phyloP scores from a whole-genome alignment of 2,113 vertebrate genomes.

The Amazona vittata region DNA sequence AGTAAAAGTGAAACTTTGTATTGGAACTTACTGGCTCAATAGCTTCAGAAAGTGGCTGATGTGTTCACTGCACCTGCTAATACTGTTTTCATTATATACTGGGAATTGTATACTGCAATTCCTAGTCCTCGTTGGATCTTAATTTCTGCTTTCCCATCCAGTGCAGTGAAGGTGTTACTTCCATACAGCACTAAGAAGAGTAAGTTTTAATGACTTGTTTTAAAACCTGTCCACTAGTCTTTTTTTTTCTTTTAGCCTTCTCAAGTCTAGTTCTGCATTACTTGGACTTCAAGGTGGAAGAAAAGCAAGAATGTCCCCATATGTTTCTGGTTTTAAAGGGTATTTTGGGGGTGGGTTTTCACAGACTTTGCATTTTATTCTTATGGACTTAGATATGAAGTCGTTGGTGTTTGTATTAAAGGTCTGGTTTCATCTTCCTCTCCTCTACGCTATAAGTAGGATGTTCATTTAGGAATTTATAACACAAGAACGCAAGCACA shows the following conservation, averaged over 20 bases:
- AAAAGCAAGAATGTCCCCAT: not conserved
- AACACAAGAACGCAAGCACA: not conserved
- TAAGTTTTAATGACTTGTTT: not conserved
- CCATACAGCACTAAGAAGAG: not conserved
- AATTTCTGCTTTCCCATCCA: not conserved
- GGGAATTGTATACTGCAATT: not conserved
- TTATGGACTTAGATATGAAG: not conserved
- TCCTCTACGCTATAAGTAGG: not conserved
- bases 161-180: not conserved
- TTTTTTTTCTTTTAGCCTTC: not conserved
- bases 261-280: not conserved
- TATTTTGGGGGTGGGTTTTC: not conserved
- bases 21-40: not conserved
- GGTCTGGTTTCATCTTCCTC: not conserved
- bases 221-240: not conserved
- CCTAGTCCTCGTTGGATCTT: not conserved
- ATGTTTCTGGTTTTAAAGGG: accelerated
- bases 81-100: not conserved
- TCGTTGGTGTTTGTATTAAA: not conserved
- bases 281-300: not conserved
- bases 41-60: not conserved
- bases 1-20: not conserved
- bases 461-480: not conserved
- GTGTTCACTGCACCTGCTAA: not conserved
- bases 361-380: not conserved